Percentiles rank a stretch among this genome's conserved stretches.
Conservation (phyloP, 2,888 invertebrate species). For the Andrena haemorrhoa region DNA sequence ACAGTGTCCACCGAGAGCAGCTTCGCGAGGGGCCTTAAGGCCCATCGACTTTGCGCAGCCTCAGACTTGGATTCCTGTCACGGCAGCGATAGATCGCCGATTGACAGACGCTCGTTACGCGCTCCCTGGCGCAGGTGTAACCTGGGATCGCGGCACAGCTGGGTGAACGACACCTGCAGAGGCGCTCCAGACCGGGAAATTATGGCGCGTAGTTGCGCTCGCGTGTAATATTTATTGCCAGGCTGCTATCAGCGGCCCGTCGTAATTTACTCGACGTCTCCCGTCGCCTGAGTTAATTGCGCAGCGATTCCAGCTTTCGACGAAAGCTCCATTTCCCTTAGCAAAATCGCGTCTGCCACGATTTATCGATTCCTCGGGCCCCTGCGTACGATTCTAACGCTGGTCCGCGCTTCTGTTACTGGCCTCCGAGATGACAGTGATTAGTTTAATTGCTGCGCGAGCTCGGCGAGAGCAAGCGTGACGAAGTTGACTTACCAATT, state of each 20-base stretch:
- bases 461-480: background rate
- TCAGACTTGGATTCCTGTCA: slow-evolving; percentile 20
- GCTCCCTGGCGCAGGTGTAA: slow-evolving; percentile 48
- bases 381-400: too few species aligned
- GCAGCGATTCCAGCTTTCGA: background rate
- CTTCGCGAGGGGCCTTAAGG: too few species aligned
- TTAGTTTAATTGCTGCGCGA: background rate
- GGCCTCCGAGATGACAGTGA: background rate
- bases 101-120: slow-evolving; percentile 50
- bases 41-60: background rate
- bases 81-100: slow-evolving; percentile 48
- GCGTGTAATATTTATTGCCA: slow-evolving; percentile 66
- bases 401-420: too few species aligned
- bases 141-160: slow-evolving; percentile 46
- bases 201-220: slow-evolving; percentile 61
- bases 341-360: background rate
- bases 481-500: background rate
- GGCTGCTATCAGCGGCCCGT: slow-evolving; percentile 53
- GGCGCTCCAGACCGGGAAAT: slow-evolving; percentile 61
- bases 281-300: slow-evolving; percentile 41
- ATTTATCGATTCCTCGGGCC: too few species aligned
- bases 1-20: too few species aligned
- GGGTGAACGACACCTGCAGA: slow-evolving; percentile 69
- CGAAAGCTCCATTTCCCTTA: background rate
- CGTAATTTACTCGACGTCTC: slow-evolving; percentile 59